These are phyloP conservation scores for Drosophila testacea DNA, from an alignment of 2,888 invertebrate species.

Conservation along the genomic window DNA sequence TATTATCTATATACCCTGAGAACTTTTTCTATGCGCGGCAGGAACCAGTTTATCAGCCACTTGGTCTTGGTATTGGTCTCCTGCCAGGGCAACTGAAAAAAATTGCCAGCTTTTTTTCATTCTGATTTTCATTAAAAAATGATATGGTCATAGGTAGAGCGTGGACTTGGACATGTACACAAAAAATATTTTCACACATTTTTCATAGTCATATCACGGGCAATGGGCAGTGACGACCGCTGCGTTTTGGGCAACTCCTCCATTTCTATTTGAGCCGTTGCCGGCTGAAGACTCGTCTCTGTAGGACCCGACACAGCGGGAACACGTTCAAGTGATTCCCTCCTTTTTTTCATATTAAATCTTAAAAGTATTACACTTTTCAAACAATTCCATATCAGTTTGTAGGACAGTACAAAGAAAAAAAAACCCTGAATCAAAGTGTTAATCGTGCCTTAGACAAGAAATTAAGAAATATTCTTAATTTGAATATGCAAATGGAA, in stretches of 20 bases:
- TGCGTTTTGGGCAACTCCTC: slow-evolving; percentile 75
- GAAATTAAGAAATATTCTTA: slow-evolving; percentile 22
- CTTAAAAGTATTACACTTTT: not conserved
- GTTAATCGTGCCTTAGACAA: slow-evolving; percentile 62
- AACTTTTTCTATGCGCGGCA: slow-evolving; percentile 82
- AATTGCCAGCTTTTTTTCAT: slow-evolving; percentile 48
- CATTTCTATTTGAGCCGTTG: slow-evolving; percentile 63
- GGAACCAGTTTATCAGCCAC: slow-evolving; percentile 76
- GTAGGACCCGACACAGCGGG: slow-evolving; percentile 48
- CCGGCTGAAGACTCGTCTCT: slow-evolving; percentile 45
- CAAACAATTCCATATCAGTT: slow-evolving; percentile 40
- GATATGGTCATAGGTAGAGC: slow-evolving; percentile 58
- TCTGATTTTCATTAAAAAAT: slow-evolving; percentile 65
- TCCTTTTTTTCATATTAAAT: slow-evolving; percentile 10
- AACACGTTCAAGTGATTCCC: slow-evolving; percentile 52
- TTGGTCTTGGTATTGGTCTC: slow-evolving; percentile 68
- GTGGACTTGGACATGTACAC: slow-evolving; percentile 55
- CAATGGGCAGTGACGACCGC: slow-evolving; percentile 72
- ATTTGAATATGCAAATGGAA: slow-evolving; percentile 46
- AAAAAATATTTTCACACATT: slow-evolving; percentile 84
- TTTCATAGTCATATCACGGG: slow-evolving; percentile 81
- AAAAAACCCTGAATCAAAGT: slow-evolving; percentile 24
- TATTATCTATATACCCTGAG: slow-evolving; percentile 85
- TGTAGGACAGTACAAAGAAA: slow-evolving; percentile 69
- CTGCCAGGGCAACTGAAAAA: slow-evolving; percentile 68